A percentile compares a stretch with the other conserved stretches of the same genome.
Evolutionary conservation across 1,140 invertebrate genomes (phyloP).

Genomic region (Archivesica marissinica): DNA sequence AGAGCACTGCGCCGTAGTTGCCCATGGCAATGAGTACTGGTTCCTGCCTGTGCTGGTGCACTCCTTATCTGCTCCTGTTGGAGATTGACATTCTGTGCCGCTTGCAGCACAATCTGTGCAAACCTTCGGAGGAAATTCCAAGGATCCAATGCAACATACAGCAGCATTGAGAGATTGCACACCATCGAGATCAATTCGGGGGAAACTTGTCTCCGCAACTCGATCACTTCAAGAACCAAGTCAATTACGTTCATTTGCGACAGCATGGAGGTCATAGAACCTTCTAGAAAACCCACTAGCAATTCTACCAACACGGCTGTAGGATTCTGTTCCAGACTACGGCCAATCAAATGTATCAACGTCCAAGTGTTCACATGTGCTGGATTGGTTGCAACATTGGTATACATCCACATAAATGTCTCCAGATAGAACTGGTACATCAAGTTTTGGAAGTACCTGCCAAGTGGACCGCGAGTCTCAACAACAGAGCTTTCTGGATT

Average conservation of each 20-base stretch:
- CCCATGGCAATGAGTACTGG: no score
- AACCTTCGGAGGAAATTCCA: constrained; percentile 47
- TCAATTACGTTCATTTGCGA: constrained; percentile 19
- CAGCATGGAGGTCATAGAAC: constrained; percentile 29
- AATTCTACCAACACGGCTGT: constrained; percentile 39
- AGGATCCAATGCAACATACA: constrained; percentile 60
- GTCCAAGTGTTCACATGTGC: constrained; percentile 38
- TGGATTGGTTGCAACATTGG: constrained; percentile 36
- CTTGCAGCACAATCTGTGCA: constrained; percentile 49
- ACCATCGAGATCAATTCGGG: constrained; percentile 19
- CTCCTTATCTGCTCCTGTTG: constrained; percentile 34
- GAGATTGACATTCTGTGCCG: constrained; percentile 55
- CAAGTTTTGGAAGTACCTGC: constrained; percentile 39
- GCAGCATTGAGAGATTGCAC: constrained; percentile 50
- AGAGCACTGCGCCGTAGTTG: no score
- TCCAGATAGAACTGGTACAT: constrained; percentile 64
- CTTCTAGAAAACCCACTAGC: constrained; percentile 58
- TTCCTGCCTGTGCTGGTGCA: background rate
- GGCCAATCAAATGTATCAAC: constrained; percentile 52
- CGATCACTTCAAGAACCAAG: constrained; percentile 45
- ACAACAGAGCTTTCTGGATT: background rate
- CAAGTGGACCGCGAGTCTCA: background rate
- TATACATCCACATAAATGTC: constrained; percentile 60
- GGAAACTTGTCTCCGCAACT: constrained; percentile 6
- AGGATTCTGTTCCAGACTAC: constrained; percentile 34